phyloP scores from a whole-genome alignment of 2,113 vertebrate genomes.

The Physeter macrocephalus region DNA sequence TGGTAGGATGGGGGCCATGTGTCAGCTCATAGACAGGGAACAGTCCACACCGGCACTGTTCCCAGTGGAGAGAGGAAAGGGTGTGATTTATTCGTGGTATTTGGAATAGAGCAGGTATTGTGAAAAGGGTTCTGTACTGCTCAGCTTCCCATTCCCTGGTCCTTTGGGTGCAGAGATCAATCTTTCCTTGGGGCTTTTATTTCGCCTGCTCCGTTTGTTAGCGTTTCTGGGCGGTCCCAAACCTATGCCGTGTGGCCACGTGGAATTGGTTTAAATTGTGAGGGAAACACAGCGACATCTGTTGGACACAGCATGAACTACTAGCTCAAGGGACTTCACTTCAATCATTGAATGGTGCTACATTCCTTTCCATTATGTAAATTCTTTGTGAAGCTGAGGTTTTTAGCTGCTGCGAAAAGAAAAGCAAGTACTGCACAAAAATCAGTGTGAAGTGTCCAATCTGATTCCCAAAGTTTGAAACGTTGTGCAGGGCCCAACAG shows the following conservation, averaged over 20 bases:
- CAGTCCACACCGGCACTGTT: not conserved
- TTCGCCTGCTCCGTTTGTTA: not conserved
- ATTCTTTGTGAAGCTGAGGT: not conserved
- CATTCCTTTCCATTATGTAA: not conserved
- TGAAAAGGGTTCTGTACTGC: not conserved
- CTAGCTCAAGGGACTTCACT: not conserved
- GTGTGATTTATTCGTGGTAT: not conserved
- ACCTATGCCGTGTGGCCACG: fast-evolving
- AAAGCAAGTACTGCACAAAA: not conserved
- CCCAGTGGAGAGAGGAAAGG: not conserved
- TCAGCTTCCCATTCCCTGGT: not conserved
- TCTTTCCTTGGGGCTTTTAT: not conserved
- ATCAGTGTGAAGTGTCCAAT: not conserved
- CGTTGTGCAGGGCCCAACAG: not conserved
- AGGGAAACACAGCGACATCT: slow-evolving; percentile 19
- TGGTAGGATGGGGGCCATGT: not conserved
- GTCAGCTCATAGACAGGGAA: not conserved
- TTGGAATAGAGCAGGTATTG: not conserved
- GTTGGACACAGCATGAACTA: not conserved
- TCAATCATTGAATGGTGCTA: not conserved
- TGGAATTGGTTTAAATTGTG: not conserved
- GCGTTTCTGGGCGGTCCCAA: not conserved
- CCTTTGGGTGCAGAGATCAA: not conserved
- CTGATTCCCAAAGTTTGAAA: not conserved
- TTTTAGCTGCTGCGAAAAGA: not conserved